Percentiles rank a stretch among this genome's conserved stretches.
Conservation (phyloP, 2,888 invertebrate genomes). For the Amiota mariae region DNA sequence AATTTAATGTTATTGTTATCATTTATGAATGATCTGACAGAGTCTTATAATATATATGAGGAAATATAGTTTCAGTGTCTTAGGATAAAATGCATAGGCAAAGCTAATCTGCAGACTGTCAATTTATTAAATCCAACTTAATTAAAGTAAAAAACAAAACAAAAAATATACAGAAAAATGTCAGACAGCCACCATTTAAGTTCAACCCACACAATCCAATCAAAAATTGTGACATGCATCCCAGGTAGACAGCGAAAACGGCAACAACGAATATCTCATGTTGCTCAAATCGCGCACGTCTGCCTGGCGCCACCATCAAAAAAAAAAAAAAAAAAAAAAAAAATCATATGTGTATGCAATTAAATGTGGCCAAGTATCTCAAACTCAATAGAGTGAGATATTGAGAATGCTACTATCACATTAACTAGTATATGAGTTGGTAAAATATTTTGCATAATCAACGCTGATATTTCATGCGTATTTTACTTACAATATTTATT, state of each 20-base stretch:
- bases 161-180: too few species aligned
- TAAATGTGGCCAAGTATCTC: too few species aligned
- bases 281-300: not conserved
- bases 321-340: not conserved
- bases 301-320: conserved; percentile 22
- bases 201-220: conserved; percentile 9
- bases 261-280: too few species aligned
- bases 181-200: not conserved
- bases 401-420: too few species aligned
- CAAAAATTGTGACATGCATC: not conserved
- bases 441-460: conserved; percentile 22
- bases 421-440: too few species aligned
- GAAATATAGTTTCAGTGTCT: too few species aligned
- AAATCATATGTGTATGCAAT: not conserved
- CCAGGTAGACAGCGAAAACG: not conserved
- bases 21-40: too few species aligned
- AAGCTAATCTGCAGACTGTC: not conserved
- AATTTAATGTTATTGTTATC: too few species aligned
- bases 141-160: too few species aligned
- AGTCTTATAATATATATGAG: too few species aligned
- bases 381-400: too few species aligned
- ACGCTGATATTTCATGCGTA: conserved; percentile 25
- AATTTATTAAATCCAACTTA: conserved; percentile 7
- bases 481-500: conserved; percentile 16
- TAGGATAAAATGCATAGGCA: too few species aligned